A percentile compares a stretch with the other conserved stretches of the same genome.
Conservation (phyloP, 2,113 vertebrate genomes). For the Hypomesus transpacificus region DNA sequence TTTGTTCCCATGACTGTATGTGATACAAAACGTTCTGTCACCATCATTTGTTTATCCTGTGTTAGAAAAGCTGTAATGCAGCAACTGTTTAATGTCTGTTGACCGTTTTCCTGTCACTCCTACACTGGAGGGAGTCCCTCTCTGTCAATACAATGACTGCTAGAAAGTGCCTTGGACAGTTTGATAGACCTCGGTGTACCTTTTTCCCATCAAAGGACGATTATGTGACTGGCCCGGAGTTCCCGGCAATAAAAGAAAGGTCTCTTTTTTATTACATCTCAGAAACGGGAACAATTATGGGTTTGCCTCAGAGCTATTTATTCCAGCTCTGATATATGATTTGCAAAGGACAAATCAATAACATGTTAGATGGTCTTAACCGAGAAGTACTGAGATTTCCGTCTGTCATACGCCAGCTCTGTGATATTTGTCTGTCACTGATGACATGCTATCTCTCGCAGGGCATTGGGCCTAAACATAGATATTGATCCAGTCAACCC, state of each 20-base stretch:
- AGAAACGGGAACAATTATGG: slow-evolving; percentile 93
- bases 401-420: slow-evolving; percentile 66
- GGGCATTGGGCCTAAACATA: slow-evolving; percentile 94
- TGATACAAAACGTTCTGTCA: too few species aligned
- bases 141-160: slow-evolving; percentile 49
- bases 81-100: background rate
- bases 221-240: slow-evolving; percentile 93
- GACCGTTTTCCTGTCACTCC: background rate
- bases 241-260: slow-evolving; percentile 91
- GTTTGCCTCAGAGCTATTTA: slow-evolving; percentile 98
- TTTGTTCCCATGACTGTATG: too few species aligned
- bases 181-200: slow-evolving; percentile 78
- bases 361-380: slow-evolving; percentile 80
- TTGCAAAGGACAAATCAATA: slow-evolving; percentile 98
- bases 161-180: slow-evolving; percentile 58
- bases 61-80: background rate
- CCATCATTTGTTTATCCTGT: too few species aligned
- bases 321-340: slow-evolving; percentile 97
- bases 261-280: slow-evolving; percentile 95
- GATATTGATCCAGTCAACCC: slow-evolving; percentile 97
- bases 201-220: slow-evolving; percentile 88
- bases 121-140: background rate
- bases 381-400: slow-evolving; percentile 56
- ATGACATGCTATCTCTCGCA: slow-evolving; percentile 94
- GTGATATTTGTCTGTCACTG: slow-evolving; percentile 99